Evolutionary conservation across 2,113 vertebrate species (phyloP), one percentile per base, ranked within the genome.

Genomic region (Sylvietta virens): DNA sequence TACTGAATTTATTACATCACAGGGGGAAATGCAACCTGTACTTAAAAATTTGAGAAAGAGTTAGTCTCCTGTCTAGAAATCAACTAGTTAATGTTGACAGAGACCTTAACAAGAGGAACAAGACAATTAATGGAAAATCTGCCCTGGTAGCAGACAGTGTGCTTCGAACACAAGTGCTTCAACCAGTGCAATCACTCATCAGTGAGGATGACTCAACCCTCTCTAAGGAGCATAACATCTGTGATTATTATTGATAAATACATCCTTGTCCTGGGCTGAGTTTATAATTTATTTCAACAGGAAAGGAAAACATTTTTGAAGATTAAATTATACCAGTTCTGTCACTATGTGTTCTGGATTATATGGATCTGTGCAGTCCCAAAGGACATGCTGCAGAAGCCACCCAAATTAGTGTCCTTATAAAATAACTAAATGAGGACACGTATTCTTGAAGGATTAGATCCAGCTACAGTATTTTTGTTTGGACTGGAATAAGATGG

Each of bases 181-280:
- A 70, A 54, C 13, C 71, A 77, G 58, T 50, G 60, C 85, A 70
- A 80, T 33, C 47, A 73, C 33, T 91, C 81, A 48, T 31, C 2
- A 4, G 0, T 56, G 24, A 80, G 58, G 78, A 77, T 85, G 93
- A 95, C 84, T 94, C 92, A 95, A 70, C 61, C 66, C 58, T 82
- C 88, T 73, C 78, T 51, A 37, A 77, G 85, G 62, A 95, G 15
- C 22, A 2, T 66, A 62, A 77, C 71, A 86, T 72, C 73, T 82
- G 45, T 61, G 54, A 82, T 85, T 76, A 89, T 72, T 86, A 92
- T 61, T 89, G 93, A 92, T 62, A 92, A 89, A 90, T 73, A 58
- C 44, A 50, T 88, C 60, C 60, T 77, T 58, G n/a, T 80, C 58
- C 82, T 80, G 48, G 54, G 28, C 66, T 50, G 67, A 82, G 54